Base-by-base conservation (phyloP, 2,797 vertebrate species). In the Glyptemys insculpta region DNA sequence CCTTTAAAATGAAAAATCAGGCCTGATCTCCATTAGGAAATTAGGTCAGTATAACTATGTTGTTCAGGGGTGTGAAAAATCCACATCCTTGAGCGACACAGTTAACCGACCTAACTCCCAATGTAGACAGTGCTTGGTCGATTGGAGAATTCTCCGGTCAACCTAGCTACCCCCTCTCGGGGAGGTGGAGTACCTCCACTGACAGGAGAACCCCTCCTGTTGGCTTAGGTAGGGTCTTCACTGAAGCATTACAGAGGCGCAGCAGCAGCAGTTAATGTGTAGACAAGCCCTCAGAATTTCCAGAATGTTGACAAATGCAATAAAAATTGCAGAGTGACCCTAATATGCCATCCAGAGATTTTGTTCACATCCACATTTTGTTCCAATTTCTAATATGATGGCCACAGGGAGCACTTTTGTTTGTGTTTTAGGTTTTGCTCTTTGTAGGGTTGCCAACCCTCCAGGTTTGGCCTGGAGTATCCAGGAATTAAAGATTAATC, bases 1-100 rank as follows among this genome's bases (percentile, higher is more conserved):
- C 44, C 68, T 86, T 93, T 88, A 94, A 94, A 95, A 86, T 93
- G 91, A 96, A 94, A 93, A 90, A 79, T 53, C 68, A 85, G 31
- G 31, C 59, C 15, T 62, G 59, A 15, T 62, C 59, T 62, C 18
- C 59, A 34, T 15, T 62, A 62, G 59, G 59, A 62, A 62, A 62
- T 62, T 62, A 34, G 59, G 15, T n/a, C 4, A 6, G 31, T 29
- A 62, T 31, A 62, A 62, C 31, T 34, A 34, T 62, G 15, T 18
- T 62, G 15, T 31, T 34, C 31, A 34, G 15, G 59, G 6, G 15
- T 34, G 15, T 62, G 59, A 34, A 62, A 62, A 62, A 62, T 62
- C 59, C 59, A 34, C 6, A 62, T 34, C 31, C 31, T 62, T 34
- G 15, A 62, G 31, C 15, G 7, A 62, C 15, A 34, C 31, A 2